Conservation (phyloP, 2,797 vertebrate genomes). For the Catharus ustulatus region DNA sequence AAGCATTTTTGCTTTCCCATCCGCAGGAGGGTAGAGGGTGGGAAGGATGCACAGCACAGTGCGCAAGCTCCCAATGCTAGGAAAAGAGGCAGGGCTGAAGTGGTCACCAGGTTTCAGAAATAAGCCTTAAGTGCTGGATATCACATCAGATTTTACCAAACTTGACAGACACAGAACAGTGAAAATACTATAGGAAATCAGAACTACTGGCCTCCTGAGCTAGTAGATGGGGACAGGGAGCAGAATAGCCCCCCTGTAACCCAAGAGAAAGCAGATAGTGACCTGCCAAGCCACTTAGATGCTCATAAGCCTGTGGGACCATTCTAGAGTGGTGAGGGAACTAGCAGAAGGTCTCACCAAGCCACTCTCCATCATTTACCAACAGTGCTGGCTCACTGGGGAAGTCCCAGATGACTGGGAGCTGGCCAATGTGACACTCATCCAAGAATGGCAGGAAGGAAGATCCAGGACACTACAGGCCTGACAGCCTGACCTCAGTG, state of each 20-base stretch:
- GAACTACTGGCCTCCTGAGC: not conserved
- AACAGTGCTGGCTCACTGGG: not conserved
- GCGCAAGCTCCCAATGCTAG: not conserved
- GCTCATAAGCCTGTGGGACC: not conserved
- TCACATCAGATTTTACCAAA: not conserved
- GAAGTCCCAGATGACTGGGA: not conserved
- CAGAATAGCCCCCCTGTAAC: accelerated
- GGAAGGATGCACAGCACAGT: not conserved
- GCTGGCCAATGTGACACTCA: not conserved
- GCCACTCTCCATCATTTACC: accelerated
- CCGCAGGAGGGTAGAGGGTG: not conserved
- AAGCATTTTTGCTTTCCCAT: not conserved
- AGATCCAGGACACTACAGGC: no score
- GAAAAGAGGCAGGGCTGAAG: not conserved
- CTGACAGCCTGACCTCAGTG: not conserved
- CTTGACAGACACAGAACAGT: not conserved
- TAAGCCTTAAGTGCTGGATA: not conserved
- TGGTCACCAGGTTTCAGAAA: not conserved
- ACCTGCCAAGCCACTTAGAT: not conserved
- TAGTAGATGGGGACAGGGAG: not conserved
- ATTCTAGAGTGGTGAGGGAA: not conserved
- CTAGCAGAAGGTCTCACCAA: accelerated
- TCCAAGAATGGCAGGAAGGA: not conserved
- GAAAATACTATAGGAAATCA: not conserved
- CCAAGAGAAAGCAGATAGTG: not conserved